These are phyloP conservation scores for Sardinella longiceps DNA, from an alignment of 2,797 vertebrate genomes.

Conservation along the genomic window DNA sequence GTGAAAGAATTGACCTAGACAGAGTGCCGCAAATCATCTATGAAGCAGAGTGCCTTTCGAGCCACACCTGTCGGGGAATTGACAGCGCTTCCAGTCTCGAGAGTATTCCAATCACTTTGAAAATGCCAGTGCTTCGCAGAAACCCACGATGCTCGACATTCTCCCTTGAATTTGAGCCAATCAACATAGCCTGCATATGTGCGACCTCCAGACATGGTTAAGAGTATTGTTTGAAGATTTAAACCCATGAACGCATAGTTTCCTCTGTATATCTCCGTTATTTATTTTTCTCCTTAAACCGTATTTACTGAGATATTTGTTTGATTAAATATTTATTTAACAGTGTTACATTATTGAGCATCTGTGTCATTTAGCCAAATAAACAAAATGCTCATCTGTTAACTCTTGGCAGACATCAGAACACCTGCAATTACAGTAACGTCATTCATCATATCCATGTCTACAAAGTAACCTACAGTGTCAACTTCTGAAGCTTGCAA, in stretches of 20 bases:
- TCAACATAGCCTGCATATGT: conserved; percentile 79
- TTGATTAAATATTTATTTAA: no score
- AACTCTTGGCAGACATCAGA: neutral
- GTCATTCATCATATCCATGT: neutral
- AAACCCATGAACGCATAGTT: neutral
- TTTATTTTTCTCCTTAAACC: neutral
- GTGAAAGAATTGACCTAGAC: conserved; percentile 71
- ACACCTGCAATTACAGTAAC: neutral
- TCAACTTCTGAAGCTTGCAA: conserved; percentile 3
- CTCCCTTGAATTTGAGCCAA: conserved; percentile 75
- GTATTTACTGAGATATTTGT: no score
- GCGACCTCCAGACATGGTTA: conserved; percentile 69
- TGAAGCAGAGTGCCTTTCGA: conserved; percentile 75
- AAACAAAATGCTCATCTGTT: no score
- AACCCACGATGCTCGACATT: conserved; percentile 68
- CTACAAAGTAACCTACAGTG: neutral
- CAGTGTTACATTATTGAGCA: no score
- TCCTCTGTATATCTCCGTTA: neutral
- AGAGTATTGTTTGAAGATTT: neutral
- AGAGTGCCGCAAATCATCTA: conserved; percentile 75
- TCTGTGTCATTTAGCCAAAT: no score
- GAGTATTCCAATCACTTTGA: conserved; percentile 73
- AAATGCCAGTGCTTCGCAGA: conserved; percentile 75
- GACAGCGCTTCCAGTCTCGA: conserved; percentile 67
- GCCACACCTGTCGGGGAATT: conserved; percentile 67